These are phyloP conservation scores for Mastomys natalensis DNA, from an alignment of 2,113 vertebrate genomes.

Conservation along the genomic window DNA sequence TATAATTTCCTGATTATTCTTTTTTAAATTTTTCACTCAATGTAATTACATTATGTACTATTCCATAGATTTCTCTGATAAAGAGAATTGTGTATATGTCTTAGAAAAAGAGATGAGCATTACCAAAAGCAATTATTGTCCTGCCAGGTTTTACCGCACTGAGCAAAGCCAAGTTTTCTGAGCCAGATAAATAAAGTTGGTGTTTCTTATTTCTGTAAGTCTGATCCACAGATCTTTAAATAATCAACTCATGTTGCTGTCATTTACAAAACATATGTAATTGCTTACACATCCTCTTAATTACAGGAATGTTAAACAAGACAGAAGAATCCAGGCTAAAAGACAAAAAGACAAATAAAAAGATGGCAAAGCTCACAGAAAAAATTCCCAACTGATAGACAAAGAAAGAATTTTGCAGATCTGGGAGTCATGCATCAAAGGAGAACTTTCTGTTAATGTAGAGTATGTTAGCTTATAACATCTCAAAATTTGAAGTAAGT, in stretches of 20 bases:
- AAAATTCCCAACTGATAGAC: not conserved
- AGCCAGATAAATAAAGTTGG: not conserved
- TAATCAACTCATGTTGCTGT: not conserved
- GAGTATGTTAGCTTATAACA: not conserved
- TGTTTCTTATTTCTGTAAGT: not conserved
- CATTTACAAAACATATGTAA: not conserved
- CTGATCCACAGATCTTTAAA: not conserved
- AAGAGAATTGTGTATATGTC: not conserved
- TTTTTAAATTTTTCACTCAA: not conserved
- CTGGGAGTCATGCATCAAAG: not conserved
- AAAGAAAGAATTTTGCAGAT: constrained; percentile 7
- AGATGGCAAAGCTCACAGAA: not conserved
- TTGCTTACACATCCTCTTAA: not conserved
- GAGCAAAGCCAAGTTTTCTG: not conserved
- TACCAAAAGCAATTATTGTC: not conserved
- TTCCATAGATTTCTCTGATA: not conserved
- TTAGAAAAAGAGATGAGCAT: not conserved
- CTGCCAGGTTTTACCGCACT: not conserved
- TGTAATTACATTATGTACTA: not conserved
- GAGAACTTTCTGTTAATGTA: not conserved
- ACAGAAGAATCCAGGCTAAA: not conserved
- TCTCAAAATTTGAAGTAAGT: not conserved
- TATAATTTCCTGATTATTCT: not conserved
- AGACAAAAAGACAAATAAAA: too few relatives aligned
- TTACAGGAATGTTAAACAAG: not conserved